A percentile compares a stretch with the other conserved stretches of the same genome.
Conservation (phyloP, 2,888 invertebrate genomes). For the Agonopterix heracliana region DNA sequence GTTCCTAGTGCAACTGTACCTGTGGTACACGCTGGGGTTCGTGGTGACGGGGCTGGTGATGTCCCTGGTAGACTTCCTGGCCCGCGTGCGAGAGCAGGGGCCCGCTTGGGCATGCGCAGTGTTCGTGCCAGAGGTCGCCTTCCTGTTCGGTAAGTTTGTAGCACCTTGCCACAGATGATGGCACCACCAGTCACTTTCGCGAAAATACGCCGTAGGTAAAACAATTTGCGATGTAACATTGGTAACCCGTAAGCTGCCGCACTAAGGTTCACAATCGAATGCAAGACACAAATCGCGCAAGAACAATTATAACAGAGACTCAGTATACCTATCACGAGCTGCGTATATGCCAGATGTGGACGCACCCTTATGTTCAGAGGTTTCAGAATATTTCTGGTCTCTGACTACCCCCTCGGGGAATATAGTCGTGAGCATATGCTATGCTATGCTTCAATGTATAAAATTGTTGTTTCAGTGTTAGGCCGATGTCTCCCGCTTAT, state of each 20-base stretch:
- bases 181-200: not conserved
- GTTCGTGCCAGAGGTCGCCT: slow-evolving; percentile 43
- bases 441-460: not conserved
- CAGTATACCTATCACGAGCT: too few species aligned
- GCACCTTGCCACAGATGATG: too few species aligned
- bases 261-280: too few species aligned
- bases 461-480: slow-evolving; percentile 36
- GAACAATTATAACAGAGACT: too few species aligned
- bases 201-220: not conserved
- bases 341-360: too few species aligned
- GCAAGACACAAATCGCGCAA: too few species aligned
- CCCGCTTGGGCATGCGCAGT: slow-evolving; percentile 21
- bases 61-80: slow-evolving; percentile 39
- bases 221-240: not conserved
- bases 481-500: slow-evolving; percentile 52
- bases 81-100: slow-evolving; percentile 25
- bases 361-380: too few species aligned
- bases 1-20: slow-evolving; percentile 42
- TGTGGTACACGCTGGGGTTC: slow-evolving; percentile 52
- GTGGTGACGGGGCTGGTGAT: slow-evolving; percentile 44
- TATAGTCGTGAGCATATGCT: too few species aligned
- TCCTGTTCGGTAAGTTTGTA: slow-evolving; percentile 43
- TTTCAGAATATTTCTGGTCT: too few species aligned
- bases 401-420: too few species aligned
- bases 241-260: too few species aligned